phyloP scores from a whole-genome alignment of 2,113 vertebrate genomes.

The Xenopus laevis region DNA sequence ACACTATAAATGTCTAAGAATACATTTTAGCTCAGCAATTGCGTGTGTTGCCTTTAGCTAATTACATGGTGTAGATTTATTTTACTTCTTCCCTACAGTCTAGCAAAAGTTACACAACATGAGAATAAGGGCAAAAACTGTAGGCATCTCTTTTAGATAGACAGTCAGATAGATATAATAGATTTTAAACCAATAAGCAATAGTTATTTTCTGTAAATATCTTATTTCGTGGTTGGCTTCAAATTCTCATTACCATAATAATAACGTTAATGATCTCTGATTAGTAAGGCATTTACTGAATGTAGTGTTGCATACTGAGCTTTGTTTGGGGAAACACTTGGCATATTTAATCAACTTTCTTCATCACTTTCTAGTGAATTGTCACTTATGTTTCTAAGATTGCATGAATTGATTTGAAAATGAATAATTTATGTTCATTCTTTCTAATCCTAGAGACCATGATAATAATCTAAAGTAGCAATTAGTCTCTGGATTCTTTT shows the following conservation, averaged over 20 bases:
- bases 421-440: neutral
- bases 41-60: too few relatives aligned
- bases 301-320: slow-evolving; percentile 17
- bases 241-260: slow-evolving; percentile 40
- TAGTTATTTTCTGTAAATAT: slow-evolving; percentile 3
- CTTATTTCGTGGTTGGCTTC: slow-evolving; percentile 38
- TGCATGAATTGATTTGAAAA: slow-evolving; percentile 30
- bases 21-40: too few relatives aligned
- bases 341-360: slow-evolving; percentile 38
- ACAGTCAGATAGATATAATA: neutral
- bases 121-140: too few relatives aligned
- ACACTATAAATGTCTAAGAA: too few relatives aligned
- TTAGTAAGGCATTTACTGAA: slow-evolving; percentile 37
- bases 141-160: neutral
- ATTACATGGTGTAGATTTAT: too few relatives aligned
- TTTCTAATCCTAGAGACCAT: slow-evolving; percentile 1
- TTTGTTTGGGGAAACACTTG: slow-evolving; percentile 21
- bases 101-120: too few relatives aligned
- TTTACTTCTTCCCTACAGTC: too few relatives aligned
- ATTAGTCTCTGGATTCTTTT: slow-evolving; percentile 16
- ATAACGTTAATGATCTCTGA: slow-evolving; percentile 36
- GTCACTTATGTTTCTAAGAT: slow-evolving; percentile 6
- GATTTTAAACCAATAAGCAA: slow-evolving; percentile 4
- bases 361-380: slow-evolving; percentile 20
- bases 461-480: slow-evolving; percentile 5